Base-by-base conservation (phyloP, 2,113 vertebrate species). In the Phaethon lepturus region DNA sequence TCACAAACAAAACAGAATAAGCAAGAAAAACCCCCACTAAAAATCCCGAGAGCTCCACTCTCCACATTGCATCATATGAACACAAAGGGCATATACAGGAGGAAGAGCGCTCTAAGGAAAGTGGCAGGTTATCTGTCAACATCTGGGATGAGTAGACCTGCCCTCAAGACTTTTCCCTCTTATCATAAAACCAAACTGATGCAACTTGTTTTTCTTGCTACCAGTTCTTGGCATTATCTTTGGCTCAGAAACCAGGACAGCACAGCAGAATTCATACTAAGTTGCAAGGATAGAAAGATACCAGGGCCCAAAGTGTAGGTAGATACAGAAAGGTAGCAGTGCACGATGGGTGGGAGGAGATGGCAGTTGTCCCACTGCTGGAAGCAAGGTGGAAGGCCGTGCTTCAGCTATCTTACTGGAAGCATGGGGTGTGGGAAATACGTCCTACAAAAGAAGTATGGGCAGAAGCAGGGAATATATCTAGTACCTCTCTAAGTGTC, bases 1-100 rank as follows among this genome's bases (percentile, higher is more conserved):
- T 83, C 63, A 82, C 55, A 62, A 93, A 77, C 38, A 45, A 76
- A 93, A 73, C 16, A 58, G 31, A 80, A 53, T 24, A 86, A 66
- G 59, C 35, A 85, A 79, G 49, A 28, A 86, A 91, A 92, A 79
- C 7, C 17, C 45, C 33, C 63, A 77, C 50, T 40, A 55, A 92
- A 96, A 80, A 88, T 62, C 45, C 74, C 1, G 2, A 75, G 49
- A 62, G 38, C 71, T 66, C 63, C 31, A 73, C 63, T 80, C 55
- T 83, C 72, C 67, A 40, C 16, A 7, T 2, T 47, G 47, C 20
- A 77, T 58, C 62, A 33, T 2, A 62, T 13, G 20, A 68, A 90
- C 11, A 31, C 40, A 85, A 75, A 93, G 81, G 66, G 33, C 49
- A 72, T 3, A 28, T 10, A 33, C 9, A 73, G 62, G 63, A 88